Percentiles rank a stretch among this genome's conserved stretches.
phyloP scores from a whole-genome alignment of 2,888 invertebrate genomes.

The Keiferia lycopersicella region DNA sequence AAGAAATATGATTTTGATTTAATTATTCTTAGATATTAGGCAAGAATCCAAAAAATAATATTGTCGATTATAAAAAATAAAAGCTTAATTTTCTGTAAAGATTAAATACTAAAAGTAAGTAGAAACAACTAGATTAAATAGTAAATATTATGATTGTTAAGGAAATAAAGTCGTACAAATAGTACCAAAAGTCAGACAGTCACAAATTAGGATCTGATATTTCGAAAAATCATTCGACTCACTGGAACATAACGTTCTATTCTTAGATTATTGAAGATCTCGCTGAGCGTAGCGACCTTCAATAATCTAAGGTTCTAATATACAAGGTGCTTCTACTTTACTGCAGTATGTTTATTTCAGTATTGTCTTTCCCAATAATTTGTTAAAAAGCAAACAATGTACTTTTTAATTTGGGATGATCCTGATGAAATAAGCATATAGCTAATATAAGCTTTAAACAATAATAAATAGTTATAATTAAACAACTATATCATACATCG shows the following conservation, averaged over 20 bases:
- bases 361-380: conserved; percentile 12
- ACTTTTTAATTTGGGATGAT: background rate
- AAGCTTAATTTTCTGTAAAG: background rate
- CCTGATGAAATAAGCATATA: conserved; percentile 37
- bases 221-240: conserved; percentile 40
- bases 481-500: conserved; percentile 73
- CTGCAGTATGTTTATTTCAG: conserved; percentile 40
- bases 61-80: conserved; percentile 7
- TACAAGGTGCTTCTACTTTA: conserved; percentile 41
- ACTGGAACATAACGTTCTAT: conserved; percentile 53
- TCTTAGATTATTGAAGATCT: no score
- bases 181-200: conserved; percentile 53
- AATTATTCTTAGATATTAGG: conserved; percentile 46
- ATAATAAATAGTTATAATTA: conserved; percentile 69
- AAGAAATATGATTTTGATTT: conserved; percentile 29
- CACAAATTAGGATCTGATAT: conserved; percentile 34
- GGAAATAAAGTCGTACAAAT: conserved; percentile 27
- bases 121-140: conserved; percentile 37
- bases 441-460: conserved; percentile 36
- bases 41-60: conserved; percentile 58
- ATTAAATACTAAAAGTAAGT: conserved; percentile 4
- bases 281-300: no score
- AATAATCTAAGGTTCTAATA: no score
- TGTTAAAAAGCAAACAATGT: background rate
- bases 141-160: no score